Percentiles rank a stretch among this genome's conserved stretches.
Conservation (phyloP, 1,140 invertebrate genomes). For the Zaprionus nigranus region DNA sequence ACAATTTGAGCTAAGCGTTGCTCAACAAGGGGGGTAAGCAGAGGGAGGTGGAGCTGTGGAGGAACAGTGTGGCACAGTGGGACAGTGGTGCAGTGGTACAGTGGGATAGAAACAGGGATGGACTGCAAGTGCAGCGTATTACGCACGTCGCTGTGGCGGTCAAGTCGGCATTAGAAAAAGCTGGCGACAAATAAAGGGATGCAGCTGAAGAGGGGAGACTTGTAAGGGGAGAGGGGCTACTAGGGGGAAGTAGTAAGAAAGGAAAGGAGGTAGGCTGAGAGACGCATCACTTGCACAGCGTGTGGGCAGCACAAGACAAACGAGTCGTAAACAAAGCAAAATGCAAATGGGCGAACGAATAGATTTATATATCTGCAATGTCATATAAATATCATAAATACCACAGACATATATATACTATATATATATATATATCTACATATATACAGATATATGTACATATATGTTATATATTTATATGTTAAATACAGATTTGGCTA, state of each 20-base stretch:
- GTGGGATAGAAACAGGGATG: not conserved
- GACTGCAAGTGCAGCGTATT: conserved; percentile 16
- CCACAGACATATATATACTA: not conserved
- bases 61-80: no score
- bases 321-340: conserved; percentile 9
- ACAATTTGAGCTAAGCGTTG: conserved; percentile 31
- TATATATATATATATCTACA: no score
- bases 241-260: not conserved
- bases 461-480: no score
- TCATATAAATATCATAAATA: not conserved
- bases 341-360: conserved; percentile 5
- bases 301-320: not conserved
- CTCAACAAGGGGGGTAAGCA: not conserved
- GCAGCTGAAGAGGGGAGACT: not conserved
- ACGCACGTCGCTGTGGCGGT: conserved; percentile 30
- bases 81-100: not conserved
- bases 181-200: not conserved
- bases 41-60: not conserved
- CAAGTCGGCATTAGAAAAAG: conserved; percentile 31
- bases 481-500: no score
- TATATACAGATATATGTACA: no score
- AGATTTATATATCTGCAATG: conserved; percentile 8
- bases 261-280: not conserved
- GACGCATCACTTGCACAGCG: not conserved
- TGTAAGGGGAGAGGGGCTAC: not conserved